Percentiles rank a stretch among this genome's conserved stretches.
Evolutionary conservation across 2,888 invertebrate genomes (phyloP).

Genomic region (Pegoplata infirma): DNA sequence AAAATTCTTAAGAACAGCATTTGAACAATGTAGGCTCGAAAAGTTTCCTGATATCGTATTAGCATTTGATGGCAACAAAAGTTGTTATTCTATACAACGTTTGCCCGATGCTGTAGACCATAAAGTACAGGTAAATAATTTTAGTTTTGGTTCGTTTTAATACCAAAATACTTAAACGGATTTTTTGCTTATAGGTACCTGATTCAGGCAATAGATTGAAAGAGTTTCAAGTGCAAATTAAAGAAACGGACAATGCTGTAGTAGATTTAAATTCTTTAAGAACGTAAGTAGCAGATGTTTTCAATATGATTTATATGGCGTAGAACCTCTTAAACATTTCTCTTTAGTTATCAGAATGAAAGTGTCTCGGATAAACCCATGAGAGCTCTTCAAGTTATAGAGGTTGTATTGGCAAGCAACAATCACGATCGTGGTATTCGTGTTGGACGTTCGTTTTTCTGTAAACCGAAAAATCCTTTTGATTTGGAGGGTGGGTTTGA

Average conservation of each 20-base stretch:
- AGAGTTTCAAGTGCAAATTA: constrained; percentile 69
- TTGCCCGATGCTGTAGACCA: constrained; percentile 60
- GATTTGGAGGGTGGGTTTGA: constrained; percentile 89
- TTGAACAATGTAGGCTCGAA: constrained; percentile 74
- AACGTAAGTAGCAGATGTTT: constrained; percentile 66
- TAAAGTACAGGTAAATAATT: constrained; percentile 69
- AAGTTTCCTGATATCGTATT: constrained; percentile 78
- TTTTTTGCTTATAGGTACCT: constrained; percentile 67
- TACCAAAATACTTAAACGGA: neutral
- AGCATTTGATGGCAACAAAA: constrained; percentile 88
- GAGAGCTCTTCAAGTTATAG: constrained; percentile 81
- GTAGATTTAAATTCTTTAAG: constrained; percentile 71
- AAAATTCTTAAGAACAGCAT: constrained; percentile 80
- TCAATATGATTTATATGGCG: no score
- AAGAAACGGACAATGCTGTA: constrained; percentile 67
- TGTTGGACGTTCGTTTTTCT: constrained; percentile 86
- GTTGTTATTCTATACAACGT: constrained; percentile 79
- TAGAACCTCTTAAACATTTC: neutral
- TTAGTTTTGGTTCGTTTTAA: neutral
- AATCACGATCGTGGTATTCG: constrained; percentile 70
- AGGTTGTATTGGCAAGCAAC: constrained; percentile 82
- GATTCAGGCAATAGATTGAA: constrained; percentile 66
- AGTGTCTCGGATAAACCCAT: constrained; percentile 76
- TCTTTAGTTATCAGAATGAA: constrained; percentile 70
- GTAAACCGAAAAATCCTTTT: constrained; percentile 75